Evolutionary conservation across 2,113 vertebrate species (phyloP).

Genomic region (Erpornis zantholeuca): DNA sequence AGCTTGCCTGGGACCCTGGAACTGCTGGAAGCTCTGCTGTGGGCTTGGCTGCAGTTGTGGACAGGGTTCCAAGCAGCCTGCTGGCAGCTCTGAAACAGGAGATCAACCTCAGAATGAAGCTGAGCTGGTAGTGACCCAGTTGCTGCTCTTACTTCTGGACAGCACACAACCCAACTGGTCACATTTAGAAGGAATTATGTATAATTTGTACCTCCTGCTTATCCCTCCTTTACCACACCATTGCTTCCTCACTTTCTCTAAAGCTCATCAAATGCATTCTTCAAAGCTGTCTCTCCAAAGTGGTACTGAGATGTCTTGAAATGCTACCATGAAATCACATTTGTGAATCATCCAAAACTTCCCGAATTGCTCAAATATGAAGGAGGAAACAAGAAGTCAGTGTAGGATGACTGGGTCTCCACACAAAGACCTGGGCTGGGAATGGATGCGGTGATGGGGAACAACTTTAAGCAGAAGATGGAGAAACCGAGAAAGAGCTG

Average conservation of each 20-base stretch:
- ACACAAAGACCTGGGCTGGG: neutral
- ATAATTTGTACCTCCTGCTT: neutral
- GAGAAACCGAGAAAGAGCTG: neutral
- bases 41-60: neutral
- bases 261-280: neutral
- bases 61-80: neutral
- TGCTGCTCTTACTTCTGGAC: neutral
- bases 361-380: neutral
- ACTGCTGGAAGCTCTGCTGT: neutral
- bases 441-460: neutral
- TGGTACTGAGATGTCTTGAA: neutral
- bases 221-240: neutral
- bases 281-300: neutral
- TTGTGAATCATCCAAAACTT: neutral
- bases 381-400: neutral
- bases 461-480: neutral
- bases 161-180: neutral
- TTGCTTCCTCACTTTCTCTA: neutral
- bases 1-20: neutral
- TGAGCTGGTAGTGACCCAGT: rapidly evolving
- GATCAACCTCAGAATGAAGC: neutral
- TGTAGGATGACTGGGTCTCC: neutral
- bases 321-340: neutral
- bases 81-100: neutral
- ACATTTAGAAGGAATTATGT: neutral